Evolutionary conservation across 2,888 invertebrate genomes (phyloP).

Genomic region (Beris chalybata): DNA sequence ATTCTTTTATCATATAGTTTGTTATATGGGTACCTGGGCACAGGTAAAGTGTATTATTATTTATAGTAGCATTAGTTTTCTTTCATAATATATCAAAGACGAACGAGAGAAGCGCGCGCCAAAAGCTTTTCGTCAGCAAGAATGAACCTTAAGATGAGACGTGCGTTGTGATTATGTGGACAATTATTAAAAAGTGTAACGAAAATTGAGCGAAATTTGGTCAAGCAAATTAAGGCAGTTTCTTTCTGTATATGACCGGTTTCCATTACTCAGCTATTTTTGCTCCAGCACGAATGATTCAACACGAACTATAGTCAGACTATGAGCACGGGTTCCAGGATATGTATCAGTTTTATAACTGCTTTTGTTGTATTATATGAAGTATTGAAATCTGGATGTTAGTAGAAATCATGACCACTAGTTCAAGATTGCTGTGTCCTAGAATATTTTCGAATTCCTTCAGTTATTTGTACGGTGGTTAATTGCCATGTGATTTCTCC

Average conservation of each 20-base stretch:
- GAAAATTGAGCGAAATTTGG: constrained; percentile 22
- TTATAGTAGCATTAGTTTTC: constrained; percentile 19
- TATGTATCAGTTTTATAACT: too few relatives aligned
- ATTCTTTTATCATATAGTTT: constrained; percentile 8
- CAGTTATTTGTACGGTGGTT: too few relatives aligned
- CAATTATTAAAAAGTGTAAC: constrained; percentile 24
- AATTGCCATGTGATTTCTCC: too few relatives aligned
- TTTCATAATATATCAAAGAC: constrained; percentile 20
- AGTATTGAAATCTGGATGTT: too few relatives aligned
- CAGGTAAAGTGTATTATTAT: constrained; percentile 1
- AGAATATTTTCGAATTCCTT: too few relatives aligned
- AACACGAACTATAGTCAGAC: too few relatives aligned
- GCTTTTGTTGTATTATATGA: too few relatives aligned
- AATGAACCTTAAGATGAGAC: constrained; percentile 1
- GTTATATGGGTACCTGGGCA: neutral
- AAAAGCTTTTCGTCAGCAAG: constrained; percentile 5
- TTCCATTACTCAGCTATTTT: constrained; percentile 4
- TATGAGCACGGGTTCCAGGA: too few relatives aligned
- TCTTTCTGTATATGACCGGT: constrained; percentile 12
- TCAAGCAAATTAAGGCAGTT: constrained; percentile 23
- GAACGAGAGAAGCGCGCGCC: constrained; percentile 25
- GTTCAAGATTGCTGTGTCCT: too few relatives aligned
- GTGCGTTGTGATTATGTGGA: constrained; percentile 10
- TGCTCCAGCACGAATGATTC: too few relatives aligned
- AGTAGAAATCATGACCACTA: too few relatives aligned